Evolutionary conservation across 2,888 invertebrate species (phyloP).

Genomic region (Dorcus hopei): DNA sequence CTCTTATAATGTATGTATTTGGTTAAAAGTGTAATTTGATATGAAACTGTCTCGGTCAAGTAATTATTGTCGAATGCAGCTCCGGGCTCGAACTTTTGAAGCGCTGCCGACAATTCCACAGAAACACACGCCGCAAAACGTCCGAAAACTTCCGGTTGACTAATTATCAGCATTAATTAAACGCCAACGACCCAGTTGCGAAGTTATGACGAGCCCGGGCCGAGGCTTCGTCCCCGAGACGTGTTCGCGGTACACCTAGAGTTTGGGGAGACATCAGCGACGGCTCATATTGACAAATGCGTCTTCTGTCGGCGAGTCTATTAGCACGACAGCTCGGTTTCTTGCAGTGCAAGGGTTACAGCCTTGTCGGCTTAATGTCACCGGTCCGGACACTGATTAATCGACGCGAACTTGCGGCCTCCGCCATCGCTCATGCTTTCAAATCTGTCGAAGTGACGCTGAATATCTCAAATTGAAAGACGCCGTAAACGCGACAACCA

Average conservation of each 20-base stretch:
- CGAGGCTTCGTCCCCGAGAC: neutral
- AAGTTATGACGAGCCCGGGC: neutral
- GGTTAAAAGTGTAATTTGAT: neutral
- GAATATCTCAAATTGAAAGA: neutral
- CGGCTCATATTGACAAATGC: slow-evolving; percentile 32
- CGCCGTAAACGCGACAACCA: neutral
- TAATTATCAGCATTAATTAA: slow-evolving; percentile 2
- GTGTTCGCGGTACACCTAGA: neutral
- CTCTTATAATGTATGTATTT: too few relatives aligned
- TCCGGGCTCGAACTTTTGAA: neutral
- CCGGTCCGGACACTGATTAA: slow-evolving; percentile 38
- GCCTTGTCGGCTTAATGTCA: slow-evolving; percentile 34
- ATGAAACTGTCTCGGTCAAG: neutral
- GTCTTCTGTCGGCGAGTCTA: slow-evolving; percentile 36
- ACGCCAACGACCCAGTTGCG: neutral
- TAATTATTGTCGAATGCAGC: neutral
- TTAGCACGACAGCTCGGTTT: slow-evolving; percentile 34
- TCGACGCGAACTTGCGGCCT: slow-evolving; percentile 36
- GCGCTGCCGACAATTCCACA: neutral
- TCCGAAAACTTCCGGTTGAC: neutral
- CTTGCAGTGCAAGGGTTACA: slow-evolving; percentile 33
- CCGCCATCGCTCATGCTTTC: slow-evolving; percentile 35
- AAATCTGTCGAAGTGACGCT: slow-evolving; percentile 19
- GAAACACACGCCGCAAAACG: neutral
- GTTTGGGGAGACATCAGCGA: neutral